Evolutionary conservation across 64 coral and sea anemone genomes (phyloP).

Genomic region (Pocillopora damicornis): DNA sequence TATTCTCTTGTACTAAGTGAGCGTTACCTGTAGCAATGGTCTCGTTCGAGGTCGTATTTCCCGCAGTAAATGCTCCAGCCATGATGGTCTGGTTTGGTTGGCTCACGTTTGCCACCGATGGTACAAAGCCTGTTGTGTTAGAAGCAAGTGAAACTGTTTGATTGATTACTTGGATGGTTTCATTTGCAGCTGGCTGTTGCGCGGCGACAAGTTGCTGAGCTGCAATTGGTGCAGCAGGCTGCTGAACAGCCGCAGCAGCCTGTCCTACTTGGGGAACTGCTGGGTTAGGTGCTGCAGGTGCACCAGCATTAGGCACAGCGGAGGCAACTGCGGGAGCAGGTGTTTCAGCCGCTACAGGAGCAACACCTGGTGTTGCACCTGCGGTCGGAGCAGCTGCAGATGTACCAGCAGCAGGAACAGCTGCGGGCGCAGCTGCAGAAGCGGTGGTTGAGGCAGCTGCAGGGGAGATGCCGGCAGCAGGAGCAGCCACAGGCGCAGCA

Average conservation of each 20-base stretch:
- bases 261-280: not conserved
- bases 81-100: constrained; percentile 1
- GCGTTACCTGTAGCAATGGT: constrained; percentile 8
- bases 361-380: not conserved
- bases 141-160: constrained; percentile 7
- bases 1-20: not conserved
- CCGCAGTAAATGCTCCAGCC: not conserved
- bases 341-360: constrained; percentile 4
- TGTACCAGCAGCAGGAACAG: not conserved
- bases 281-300: not conserved
- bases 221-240: not conserved
- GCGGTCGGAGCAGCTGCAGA: not conserved
- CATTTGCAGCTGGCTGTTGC: not conserved
- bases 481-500: not conserved
- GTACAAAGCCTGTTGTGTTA: constrained; percentile 3
- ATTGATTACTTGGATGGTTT: constrained; percentile 30
- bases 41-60: constrained; percentile 2
- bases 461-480: not conserved
- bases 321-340: constrained; percentile 1
- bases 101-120: constrained; percentile 3
- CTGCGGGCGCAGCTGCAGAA: not conserved
- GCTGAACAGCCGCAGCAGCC: not conserved
- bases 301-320: not conserved
- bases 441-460: not conserved
- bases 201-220: not conserved